Conservation (phyloP, 1,140 invertebrate species). For the Camponotus floridanus region DNA sequence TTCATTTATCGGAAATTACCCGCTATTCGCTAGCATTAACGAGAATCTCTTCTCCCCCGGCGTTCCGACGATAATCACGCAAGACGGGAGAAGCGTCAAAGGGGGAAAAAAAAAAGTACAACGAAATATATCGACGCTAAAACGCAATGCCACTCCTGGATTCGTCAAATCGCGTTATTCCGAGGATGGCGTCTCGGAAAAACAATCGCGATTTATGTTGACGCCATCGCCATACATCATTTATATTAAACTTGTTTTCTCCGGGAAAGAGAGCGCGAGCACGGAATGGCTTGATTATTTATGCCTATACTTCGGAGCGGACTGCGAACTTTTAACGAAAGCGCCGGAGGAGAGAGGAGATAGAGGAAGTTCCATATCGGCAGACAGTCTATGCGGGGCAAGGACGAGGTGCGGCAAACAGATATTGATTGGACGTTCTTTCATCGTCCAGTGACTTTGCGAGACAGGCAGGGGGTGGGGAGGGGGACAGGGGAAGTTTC, state of each 20-base stretch:
- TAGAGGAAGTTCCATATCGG: conserved; percentile 47
- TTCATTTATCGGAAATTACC: background rate
- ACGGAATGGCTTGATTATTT: conserved; percentile 55
- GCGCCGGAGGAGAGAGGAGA: conserved; percentile 26
- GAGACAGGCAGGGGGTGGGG: too few species aligned
- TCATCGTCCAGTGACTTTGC: conserved; percentile 45
- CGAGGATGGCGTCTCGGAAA: background rate
- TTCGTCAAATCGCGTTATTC: background rate
- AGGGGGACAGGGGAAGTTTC: conserved; percentile 39
- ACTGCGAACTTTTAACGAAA: conserved; percentile 60
- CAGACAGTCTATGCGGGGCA: background rate
- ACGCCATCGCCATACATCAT: conserved; percentile 10
- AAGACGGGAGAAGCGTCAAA: too few species aligned
- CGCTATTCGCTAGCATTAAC: background rate
- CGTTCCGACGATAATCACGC: background rate
- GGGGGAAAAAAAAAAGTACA: background rate
- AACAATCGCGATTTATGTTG: conserved; percentile 34
- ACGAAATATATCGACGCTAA: background rate
- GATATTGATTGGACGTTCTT: conserved; percentile 62
- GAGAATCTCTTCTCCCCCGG: background rate
- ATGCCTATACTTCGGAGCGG: conserved; percentile 29
- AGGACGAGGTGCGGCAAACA: conserved; percentile 39
- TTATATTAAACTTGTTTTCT: conserved; percentile 56
- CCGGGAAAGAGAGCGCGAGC: conserved; percentile 24
- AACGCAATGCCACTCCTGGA: background rate